phyloP scores from a whole-genome alignment of 1,140 invertebrate genomes.

The Drosophila eugracilis region DNA sequence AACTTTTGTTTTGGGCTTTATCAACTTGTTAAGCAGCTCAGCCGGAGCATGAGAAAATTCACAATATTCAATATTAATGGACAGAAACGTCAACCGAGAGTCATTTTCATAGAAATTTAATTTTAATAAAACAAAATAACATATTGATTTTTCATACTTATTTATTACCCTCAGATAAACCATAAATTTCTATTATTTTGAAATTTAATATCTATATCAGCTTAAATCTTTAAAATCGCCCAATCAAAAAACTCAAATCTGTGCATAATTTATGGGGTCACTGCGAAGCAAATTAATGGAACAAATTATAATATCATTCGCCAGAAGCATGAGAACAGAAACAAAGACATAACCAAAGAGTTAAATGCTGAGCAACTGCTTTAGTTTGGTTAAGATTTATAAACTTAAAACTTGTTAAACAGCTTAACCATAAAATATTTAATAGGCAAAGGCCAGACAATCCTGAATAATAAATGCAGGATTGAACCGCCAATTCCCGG shows the following conservation, averaged over 20 bases:
- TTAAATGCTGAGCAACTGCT: neutral
- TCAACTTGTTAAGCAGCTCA: slow-evolving; percentile 18
- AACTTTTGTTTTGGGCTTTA: slow-evolving; percentile 21
- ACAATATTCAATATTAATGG: neutral
- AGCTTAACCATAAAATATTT: neutral
- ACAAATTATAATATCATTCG: neutral
- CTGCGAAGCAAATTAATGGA: neutral
- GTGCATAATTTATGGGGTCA: slow-evolving; percentile 1
- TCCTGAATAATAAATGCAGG: neutral
- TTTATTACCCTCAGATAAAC: neutral
- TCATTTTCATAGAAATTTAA: no score
- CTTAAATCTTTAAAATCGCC: neutral
- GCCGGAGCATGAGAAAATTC: slow-evolving; percentile 7
- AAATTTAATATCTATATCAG: neutral
- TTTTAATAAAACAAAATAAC: no score
- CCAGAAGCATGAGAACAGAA: neutral
- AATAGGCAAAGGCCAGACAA: neutral
- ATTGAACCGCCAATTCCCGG: neutral
- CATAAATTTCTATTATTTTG: neutral
- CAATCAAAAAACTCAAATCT: neutral
- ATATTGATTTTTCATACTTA: no score
- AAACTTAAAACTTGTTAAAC: neutral
- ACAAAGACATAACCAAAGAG: neutral
- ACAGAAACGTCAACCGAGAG: neutral
- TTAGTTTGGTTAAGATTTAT: neutral